Conservation (phyloP, 2,113 vertebrate species). For the Phoxinus phoxinus region DNA sequence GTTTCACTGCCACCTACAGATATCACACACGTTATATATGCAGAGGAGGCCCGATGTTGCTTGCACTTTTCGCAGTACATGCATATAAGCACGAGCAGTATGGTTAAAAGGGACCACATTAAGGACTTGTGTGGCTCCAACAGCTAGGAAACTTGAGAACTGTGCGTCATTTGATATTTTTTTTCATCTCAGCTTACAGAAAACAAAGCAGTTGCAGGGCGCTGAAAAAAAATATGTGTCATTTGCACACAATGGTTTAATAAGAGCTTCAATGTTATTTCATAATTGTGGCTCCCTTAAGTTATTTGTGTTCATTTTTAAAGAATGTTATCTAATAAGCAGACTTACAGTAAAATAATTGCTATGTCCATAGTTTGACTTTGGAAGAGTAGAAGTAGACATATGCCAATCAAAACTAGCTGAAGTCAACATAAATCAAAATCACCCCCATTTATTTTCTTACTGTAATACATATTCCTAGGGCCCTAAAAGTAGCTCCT, state of each 20-base stretch:
- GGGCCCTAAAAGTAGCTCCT: no score
- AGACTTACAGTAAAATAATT: neutral
- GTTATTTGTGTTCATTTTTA: neutral
- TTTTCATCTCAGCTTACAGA: neutral
- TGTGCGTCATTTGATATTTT: conserved; percentile 21
- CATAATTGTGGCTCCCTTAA: neutral
- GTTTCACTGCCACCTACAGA: neutral
- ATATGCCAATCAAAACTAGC: neutral
- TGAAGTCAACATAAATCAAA: no score
- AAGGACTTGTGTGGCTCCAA: conserved; percentile 42
- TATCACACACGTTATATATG: neutral
- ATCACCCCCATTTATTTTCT: no score
- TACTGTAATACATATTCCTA: no score
- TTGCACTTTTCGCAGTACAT: neutral
- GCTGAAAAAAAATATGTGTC: neutral
- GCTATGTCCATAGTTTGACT: neutral
- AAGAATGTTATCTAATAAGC: neutral
- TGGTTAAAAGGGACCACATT: conserved; percentile 42
- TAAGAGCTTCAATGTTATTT: neutral
- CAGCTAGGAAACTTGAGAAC: conserved; percentile 1
- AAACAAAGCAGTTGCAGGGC: neutral
- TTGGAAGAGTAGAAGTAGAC: neutral
- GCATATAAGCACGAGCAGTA: conserved; percentile 4
- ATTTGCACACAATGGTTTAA: neutral
- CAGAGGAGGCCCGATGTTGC: neutral